Base-by-base conservation (phyloP, 2,113 vertebrate species). In the Dunckerocampus dactyliophorus region DNA sequence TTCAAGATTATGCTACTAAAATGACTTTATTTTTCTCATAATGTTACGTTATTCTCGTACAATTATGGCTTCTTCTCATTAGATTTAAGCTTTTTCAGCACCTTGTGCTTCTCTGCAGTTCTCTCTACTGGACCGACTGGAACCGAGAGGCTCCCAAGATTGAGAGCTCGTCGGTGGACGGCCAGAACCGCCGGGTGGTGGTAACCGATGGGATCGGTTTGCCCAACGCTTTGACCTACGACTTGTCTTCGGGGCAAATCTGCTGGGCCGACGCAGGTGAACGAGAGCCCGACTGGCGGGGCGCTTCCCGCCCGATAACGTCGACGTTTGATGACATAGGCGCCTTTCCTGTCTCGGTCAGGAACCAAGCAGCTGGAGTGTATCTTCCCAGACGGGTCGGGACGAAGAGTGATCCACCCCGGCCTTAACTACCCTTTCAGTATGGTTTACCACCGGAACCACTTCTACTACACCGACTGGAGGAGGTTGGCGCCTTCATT, bases 391-490 rank as follows among this genome's bases (percentile, higher is more conserved):
- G 90, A 98, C 0, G 95, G 96, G 19, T 89, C 88, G 0, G 92
- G 91, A n/a, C 89, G 95, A 0, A 90, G 69, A 4, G 45, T 93
- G 65, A 67, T 98, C 49, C 92, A 94, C 49, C 84, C 86, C 64
- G 92, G 88, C 79, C 92, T 99, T 74, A 96, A 94, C 84, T 97
- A 99, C 81, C 97, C 97, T 11, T 99, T 99, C 89, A 95, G 94
- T 82, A 85, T 99, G 67, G 72, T 94, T 19, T 92, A 90, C 71
- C 93, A 95, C 0, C 84, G 90, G 69, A 89, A 91, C 56, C 94
- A 98, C 87, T 99, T 98, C 92, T 99, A 96, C 62, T 94, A 94
- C 90, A 95, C 95, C 0, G 97, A 99, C 89, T 99, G 97, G 96
- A 92, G 95, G 78, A 92, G 95, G 97, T 98, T 62, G 47, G 15